Conservation (phyloP, 2,113 vertebrate genomes). For the Carassius carassius region DNA sequence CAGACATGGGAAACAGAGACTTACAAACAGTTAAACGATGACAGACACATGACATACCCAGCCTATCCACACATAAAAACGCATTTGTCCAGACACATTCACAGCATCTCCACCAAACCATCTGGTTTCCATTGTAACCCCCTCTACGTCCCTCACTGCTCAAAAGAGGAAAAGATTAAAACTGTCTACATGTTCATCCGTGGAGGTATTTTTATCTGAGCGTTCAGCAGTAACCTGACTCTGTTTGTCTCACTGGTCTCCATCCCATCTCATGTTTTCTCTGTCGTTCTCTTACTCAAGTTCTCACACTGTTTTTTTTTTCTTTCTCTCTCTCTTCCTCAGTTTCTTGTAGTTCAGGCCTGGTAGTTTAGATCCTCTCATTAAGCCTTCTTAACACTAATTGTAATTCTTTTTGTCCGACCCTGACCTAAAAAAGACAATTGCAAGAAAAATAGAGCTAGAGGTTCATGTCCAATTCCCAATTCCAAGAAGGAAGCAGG, state of each 20-base stretch:
- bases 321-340: background rate
- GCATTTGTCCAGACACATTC: slow-evolving; percentile 44
- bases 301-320: background rate
- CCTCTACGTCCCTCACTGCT: slow-evolving; percentile 63
- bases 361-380: slow-evolving; percentile 24
- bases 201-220: slow-evolving; percentile 62
- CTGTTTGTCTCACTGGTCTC: slow-evolving; percentile 37
- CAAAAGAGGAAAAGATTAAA: slow-evolving; percentile 67
- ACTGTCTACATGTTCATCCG: slow-evolving; percentile 68
- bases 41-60: slow-evolving; percentile 49
- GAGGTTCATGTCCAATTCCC: slow-evolving; percentile 37
- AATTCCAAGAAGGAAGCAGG: slow-evolving; percentile 30
- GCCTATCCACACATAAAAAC: slow-evolving; percentile 57
- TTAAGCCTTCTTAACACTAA: slow-evolving; percentile 43
- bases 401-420: slow-evolving; percentile 48
- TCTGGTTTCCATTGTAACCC: slow-evolving; percentile 80
- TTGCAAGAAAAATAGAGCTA: slow-evolving; percentile 39
- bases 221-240: slow-evolving; percentile 53
- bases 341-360: background rate
- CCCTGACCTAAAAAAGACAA: slow-evolving; percentile 46
- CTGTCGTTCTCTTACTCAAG: background rate
- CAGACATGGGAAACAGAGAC: slow-evolving; percentile 35
- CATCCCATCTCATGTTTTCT: slow-evolving; percentile 25
- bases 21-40: slow-evolving; percentile 49
- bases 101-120: slow-evolving; percentile 70